Conservation (phyloP, 2,797 vertebrate genomes). For the Malurus splendens region DNA sequence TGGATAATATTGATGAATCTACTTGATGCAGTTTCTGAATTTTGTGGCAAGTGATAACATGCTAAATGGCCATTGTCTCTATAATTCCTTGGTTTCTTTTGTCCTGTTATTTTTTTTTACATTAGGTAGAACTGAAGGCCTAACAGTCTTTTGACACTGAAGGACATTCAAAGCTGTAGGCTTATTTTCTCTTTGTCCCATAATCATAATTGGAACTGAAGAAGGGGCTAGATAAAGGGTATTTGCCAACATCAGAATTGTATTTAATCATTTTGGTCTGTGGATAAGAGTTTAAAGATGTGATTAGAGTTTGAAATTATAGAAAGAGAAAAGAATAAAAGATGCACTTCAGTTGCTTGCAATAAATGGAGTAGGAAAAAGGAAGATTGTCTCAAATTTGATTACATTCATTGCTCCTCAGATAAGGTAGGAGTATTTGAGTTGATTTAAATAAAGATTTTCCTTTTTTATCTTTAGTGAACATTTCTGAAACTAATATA, state of each 20-base stretch:
- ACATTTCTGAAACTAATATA: not conserved
- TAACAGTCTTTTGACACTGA: not conserved
- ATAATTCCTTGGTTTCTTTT: not conserved
- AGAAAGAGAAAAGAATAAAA: not conserved
- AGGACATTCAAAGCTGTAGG: not conserved
- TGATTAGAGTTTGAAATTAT: not conserved
- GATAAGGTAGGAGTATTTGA: not conserved
- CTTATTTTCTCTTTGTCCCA: not conserved
- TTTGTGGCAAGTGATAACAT: not conserved
- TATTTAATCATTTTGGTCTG: not conserved
- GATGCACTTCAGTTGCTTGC: not conserved
- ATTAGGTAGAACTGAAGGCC: not conserved
- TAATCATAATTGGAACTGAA: not conserved
- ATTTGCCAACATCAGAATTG: not conserved
- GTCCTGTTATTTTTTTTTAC: not conserved
- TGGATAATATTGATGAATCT: not conserved
- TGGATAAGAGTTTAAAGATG: conserved; percentile 3
- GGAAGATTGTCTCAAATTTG: not conserved
- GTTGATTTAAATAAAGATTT: not conserved
- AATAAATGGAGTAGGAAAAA: not conserved
- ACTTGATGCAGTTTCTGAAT: not conserved
- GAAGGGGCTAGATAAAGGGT: not conserved
- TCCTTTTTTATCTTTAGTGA: not conserved
- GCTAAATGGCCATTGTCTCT: not conserved
- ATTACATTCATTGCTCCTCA: not conserved